Percentiles rank a stretch among this genome's conserved stretches.
Evolutionary conservation across 2,888 invertebrate genomes (phyloP).

Genomic region (Synanthedon andrenaeformis): DNA sequence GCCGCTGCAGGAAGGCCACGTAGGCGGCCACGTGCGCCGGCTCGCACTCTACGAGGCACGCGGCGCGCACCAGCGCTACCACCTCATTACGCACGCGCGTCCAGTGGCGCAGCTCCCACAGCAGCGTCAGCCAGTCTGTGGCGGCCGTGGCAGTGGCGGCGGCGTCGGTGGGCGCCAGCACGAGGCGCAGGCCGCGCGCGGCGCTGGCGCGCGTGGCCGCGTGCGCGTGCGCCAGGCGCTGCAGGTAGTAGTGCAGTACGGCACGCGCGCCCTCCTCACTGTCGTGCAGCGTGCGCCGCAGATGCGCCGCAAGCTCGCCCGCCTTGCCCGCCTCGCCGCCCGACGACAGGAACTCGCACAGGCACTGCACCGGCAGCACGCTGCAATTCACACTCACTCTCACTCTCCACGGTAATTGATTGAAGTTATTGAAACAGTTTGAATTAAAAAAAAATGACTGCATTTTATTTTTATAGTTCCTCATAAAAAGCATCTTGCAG

Average conservation of each 20-base stretch:
- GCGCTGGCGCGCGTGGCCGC: slow-evolving; percentile 83
- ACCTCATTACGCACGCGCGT: slow-evolving; percentile 76
- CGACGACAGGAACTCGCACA: slow-evolving; percentile 91
- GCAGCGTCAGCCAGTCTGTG: slow-evolving; percentile 43
- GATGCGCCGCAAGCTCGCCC: slow-evolving; percentile 76
- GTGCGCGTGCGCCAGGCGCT: slow-evolving; percentile 85
- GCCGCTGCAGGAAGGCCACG: slow-evolving; percentile 84
- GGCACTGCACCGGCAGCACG: slow-evolving; percentile 95
- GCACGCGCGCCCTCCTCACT: slow-evolving; percentile 78
- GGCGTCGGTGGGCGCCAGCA: slow-evolving; percentile 83
- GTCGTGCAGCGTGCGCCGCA: slow-evolving; percentile 65
- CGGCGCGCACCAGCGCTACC: slow-evolving; percentile 81
- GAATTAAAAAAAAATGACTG: no score
- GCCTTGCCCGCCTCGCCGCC: slow-evolving; percentile 47
- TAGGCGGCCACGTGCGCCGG: slow-evolving; percentile 86
- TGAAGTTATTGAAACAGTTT: no score
- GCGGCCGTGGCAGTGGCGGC: slow-evolving; percentile 80
- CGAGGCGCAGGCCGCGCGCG: slow-evolving; percentile 77
- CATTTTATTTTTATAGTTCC: no score
- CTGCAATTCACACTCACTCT: slow-evolving; percentile 38
- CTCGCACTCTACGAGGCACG: slow-evolving; percentile 91
- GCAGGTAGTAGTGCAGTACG: slow-evolving; percentile 89
- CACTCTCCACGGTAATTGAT: no score
- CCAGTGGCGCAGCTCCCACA: slow-evolving; percentile 86
- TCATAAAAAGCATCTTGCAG: no score